A percentile compares a stretch with the other conserved stretches of the same genome.
These are phyloP conservation scores for Lagopus leucura DNA, from an alignment of 2,113 vertebrate species.

Conservation along the genomic window DNA sequence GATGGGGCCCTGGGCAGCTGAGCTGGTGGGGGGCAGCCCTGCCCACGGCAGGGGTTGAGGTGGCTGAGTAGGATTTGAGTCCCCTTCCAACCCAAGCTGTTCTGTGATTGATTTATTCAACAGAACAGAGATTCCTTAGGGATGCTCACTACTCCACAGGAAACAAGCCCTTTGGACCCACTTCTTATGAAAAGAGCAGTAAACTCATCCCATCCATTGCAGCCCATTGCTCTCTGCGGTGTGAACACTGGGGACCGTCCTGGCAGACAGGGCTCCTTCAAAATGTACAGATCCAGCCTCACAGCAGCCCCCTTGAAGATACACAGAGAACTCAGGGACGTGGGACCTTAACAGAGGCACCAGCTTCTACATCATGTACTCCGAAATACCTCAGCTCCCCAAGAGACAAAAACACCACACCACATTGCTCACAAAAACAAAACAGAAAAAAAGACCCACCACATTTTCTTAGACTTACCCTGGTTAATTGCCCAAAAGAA, in stretches of 20 bases:
- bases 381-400: background rate
- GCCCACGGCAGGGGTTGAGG: too few relatives aligned
- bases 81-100: too few relatives aligned
- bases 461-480: background rate
- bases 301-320: background rate
- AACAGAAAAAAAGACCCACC: background rate
- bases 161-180: background rate
- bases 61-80: too few relatives aligned
- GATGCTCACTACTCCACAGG: background rate
- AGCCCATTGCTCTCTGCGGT: background rate
- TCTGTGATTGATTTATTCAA: background rate
- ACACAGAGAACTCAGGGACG: background rate
- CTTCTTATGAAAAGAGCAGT: background rate
- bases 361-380: background rate
- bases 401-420: background rate
- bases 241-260: background rate
- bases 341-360: fast-evolving
- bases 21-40: too few relatives aligned
- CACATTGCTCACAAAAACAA: background rate
- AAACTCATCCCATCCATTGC: fast-evolving
- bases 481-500: background rate
- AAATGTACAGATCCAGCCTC: background rate
- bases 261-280: too few relatives aligned
- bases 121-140: background rate
- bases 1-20: too few relatives aligned